Percentiles rank a stretch among this genome's conserved stretches.
Evolutionary conservation across 2,888 invertebrate species (phyloP).

Genomic region (Conchocele bisecta): DNA sequence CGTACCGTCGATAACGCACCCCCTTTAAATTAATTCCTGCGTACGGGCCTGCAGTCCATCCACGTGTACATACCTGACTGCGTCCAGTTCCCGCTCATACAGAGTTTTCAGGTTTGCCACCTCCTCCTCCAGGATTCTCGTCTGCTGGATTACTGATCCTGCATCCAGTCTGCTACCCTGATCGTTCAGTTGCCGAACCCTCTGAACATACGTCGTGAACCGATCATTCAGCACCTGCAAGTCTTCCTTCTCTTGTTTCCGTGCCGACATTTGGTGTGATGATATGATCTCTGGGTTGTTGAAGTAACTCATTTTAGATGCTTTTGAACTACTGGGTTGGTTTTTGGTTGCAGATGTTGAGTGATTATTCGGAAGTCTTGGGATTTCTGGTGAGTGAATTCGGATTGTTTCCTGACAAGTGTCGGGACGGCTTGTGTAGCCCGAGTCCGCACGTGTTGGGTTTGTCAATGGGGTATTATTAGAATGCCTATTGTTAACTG

Average conservation of each 20-base stretch:
- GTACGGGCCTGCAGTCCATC: too few relatives aligned
- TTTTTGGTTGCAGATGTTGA: too few relatives aligned
- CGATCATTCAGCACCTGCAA: conserved; percentile 75
- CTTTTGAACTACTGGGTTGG: too few relatives aligned
- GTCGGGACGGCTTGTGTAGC: conserved; percentile 56
- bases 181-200: conserved; percentile 72
- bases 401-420: too few relatives aligned
- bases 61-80: conserved; percentile 66
- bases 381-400: too few relatives aligned
- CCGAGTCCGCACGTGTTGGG: conserved; percentile 44
- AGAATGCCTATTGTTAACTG: neutral
- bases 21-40: too few relatives aligned
- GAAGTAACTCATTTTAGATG: conserved; percentile 51
- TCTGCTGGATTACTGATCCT: conserved; percentile 70
- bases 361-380: too few relatives aligned
- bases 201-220: conserved; percentile 70
- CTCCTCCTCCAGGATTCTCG: conserved; percentile 76
- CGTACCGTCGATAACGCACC: too few relatives aligned
- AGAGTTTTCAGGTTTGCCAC: conserved; percentile 72
- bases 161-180: conserved; percentile 70
- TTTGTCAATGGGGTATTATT: conserved; percentile 10
- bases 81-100: conserved; percentile 78
- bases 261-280: conserved; percentile 44
- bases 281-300: conserved; percentile 37
- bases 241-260: conserved; percentile 72